Conservation (phyloP, 2,888 invertebrate species). For the Catocala nupta region DNA sequence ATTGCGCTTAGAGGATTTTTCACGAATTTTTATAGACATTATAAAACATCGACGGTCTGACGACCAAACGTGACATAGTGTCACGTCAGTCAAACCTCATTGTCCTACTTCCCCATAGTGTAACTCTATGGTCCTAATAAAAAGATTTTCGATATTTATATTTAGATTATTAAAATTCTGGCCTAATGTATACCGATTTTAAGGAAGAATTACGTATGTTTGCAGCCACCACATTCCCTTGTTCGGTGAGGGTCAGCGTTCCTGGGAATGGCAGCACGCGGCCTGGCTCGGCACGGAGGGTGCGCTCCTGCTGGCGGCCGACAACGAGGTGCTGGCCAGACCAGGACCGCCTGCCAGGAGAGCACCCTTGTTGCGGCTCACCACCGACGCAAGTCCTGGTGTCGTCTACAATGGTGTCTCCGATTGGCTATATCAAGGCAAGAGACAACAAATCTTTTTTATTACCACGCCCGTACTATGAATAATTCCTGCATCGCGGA, state of each 20-base stretch:
- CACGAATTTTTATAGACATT: too few relatives aligned
- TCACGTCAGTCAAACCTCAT: too few relatives aligned
- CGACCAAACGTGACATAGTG: too few relatives aligned
- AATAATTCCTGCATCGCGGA: too few relatives aligned
- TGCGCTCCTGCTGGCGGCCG: constrained; percentile 92
- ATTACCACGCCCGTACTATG: too few relatives aligned
- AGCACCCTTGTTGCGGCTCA: constrained; percentile 89
- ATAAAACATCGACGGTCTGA: too few relatives aligned
- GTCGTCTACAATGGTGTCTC: constrained; percentile 96
- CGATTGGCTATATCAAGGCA: constrained; percentile 99
- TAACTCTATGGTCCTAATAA: too few relatives aligned
- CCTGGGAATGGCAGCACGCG: constrained; percentile 92
- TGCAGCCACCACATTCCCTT: constrained; percentile 95
- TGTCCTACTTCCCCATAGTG: too few relatives aligned
- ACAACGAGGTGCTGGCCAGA: constrained; percentile 96
- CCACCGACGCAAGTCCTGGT: constrained; percentile 92
- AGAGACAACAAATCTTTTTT: too few relatives aligned
- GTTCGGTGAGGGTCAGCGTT: constrained; percentile 91
- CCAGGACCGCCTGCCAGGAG: constrained; percentile 90
- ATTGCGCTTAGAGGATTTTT: too few relatives aligned
- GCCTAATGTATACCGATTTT: neutral
- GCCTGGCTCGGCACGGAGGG: constrained; percentile 94
- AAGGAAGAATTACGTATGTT: neutral
- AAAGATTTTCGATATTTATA: too few relatives aligned
- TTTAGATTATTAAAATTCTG: too few relatives aligned